Percentiles rank a stretch among this genome's conserved stretches.
phyloP scores from a whole-genome alignment of 2,888 invertebrate species.

The Harpalus rufipes region DNA sequence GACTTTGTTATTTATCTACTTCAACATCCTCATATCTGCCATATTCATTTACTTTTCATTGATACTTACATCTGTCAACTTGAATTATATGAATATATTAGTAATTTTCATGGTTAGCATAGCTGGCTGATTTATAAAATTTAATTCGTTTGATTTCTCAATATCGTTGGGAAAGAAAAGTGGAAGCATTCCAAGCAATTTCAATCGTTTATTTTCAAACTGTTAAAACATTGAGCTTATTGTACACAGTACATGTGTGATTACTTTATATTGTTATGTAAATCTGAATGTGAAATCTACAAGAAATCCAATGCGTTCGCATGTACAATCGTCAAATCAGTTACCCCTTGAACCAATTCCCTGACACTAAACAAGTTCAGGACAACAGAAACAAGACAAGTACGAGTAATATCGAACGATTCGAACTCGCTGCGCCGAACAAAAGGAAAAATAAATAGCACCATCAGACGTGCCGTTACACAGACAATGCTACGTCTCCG shows the following conservation, averaged over 20 bases:
- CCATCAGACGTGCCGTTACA: constrained; percentile 59
- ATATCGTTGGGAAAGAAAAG: no score
- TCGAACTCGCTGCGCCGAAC: constrained; percentile 46
- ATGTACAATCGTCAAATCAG: constrained; percentile 14
- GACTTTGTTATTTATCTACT: no score
- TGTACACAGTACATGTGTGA: background rate
- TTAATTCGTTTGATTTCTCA: no score
- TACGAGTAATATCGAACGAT: constrained; percentile 37
- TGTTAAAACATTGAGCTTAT: background rate
- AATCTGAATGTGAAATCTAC: background rate
- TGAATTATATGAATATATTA: no score
- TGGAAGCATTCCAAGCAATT: background rate
- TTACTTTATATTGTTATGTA: background rate
- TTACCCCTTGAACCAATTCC: constrained; percentile 26
- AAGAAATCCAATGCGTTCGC: background rate
- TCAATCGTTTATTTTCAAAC: background rate
- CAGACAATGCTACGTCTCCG: constrained; percentile 60
- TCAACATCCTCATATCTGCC: no score
- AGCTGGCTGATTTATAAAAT: no score
- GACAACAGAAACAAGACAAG: constrained; percentile 40
- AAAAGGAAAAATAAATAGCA: constrained; percentile 63
- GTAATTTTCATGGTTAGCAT: no score
- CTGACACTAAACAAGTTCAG: constrained; percentile 43
- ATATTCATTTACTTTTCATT: no score
- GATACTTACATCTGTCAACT: no score